Conservation (phyloP, 2,113 vertebrate genomes). For the Lamprotornis superbus region DNA sequence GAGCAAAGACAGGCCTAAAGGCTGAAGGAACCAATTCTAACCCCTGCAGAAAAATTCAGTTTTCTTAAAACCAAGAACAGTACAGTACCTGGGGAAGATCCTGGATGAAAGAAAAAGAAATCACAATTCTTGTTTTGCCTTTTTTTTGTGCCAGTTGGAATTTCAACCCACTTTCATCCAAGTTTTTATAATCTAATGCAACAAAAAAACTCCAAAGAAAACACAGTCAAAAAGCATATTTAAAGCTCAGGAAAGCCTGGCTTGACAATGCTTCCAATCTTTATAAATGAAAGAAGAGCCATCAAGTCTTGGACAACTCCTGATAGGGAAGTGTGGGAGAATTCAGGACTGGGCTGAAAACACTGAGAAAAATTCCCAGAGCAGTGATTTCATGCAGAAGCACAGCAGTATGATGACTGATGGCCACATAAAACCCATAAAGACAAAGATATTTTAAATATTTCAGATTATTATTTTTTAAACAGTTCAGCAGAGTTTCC, state of each 20-base stretch:
- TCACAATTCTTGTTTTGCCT: neutral
- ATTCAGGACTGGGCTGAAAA: neutral
- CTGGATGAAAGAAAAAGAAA: neutral
- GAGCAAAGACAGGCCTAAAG: neutral
- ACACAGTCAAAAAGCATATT: neutral
- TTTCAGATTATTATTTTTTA: neutral
- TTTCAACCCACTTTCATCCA: neutral
- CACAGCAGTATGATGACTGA: neutral
- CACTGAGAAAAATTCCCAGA: neutral
- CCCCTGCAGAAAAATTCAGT: neutral
- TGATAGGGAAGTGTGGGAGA: neutral
- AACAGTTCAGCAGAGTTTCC: neutral
- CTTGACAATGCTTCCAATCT: neutral
- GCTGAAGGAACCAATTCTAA: neutral
- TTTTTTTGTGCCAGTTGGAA: neutral
- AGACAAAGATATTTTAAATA: neutral
- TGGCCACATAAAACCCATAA: neutral
- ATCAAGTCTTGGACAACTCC: neutral
- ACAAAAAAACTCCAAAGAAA: neutral
- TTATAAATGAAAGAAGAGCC: neutral
- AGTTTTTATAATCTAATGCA: neutral
- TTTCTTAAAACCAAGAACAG: neutral
- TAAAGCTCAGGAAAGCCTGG: neutral
- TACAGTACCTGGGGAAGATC: neutral
- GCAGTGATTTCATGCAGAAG: neutral